phyloP scores from a whole-genome alignment of 2,888 invertebrate genomes.

The Eupithecia subumbrata region DNA sequence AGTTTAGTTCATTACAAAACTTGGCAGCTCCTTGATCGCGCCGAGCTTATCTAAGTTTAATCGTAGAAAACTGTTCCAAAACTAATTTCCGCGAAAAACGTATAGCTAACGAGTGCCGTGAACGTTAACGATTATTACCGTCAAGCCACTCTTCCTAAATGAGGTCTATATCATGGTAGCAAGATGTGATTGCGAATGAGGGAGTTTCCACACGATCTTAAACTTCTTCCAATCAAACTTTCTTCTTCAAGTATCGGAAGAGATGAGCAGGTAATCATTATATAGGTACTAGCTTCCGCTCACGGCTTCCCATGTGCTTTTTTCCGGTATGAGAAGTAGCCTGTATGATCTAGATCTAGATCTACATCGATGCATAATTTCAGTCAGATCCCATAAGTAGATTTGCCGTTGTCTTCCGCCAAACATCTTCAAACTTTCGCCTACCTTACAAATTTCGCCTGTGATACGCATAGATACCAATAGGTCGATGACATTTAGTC shows the following conservation, averaged over 20 bases:
- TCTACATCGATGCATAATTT: neutral
- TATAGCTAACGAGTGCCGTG: conserved; percentile 63
- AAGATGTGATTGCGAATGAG: conserved; percentile 31
- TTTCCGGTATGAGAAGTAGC: neutral
- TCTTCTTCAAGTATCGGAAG: neutral
- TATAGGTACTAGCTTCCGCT: neutral
- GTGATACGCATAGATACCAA: neutral
- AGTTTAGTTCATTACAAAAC: conserved; percentile 10
- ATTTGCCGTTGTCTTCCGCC: neutral
- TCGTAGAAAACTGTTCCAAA: conserved; percentile 55
- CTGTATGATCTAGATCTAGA: neutral
- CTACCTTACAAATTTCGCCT: neutral
- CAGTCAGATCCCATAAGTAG: neutral
- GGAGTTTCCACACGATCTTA: conserved; percentile 2
- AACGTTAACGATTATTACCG: conserved; percentile 76
- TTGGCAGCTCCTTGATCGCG: conserved; percentile 15
- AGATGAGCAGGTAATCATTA: neutral
- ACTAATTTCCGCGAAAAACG: conserved; percentile 60
- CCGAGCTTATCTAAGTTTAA: conserved; percentile 10
- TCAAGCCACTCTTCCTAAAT: conserved; percentile 65
- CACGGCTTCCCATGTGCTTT: neutral
- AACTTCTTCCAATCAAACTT: conserved; percentile 12
- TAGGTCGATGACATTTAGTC: neutral
- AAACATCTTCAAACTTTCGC: neutral
- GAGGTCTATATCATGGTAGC: conserved; percentile 63